Base-by-base conservation (phyloP, 2,113 vertebrate genomes). In the Pelmatolapia mariae region DNA sequence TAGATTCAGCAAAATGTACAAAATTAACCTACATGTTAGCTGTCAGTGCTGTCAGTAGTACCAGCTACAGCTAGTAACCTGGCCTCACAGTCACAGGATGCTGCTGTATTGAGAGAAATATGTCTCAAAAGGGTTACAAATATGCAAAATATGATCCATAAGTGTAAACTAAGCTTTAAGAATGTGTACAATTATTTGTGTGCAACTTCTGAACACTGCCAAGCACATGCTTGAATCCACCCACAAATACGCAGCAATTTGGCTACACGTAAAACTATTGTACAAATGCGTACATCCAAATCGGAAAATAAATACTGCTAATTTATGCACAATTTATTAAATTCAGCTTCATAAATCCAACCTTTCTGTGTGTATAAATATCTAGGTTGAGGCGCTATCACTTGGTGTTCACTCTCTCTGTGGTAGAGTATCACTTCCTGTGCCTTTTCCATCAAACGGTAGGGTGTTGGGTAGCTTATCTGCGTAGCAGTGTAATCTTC, bases 231-330 rank as follows among this genome's bases (percentile, higher is more conserved):
- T 36, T 63, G 10, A 63, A 36, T 36, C 59, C 4, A n/a, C 31
- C 1, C 18, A 63, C 31, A 63, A 36, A 63, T 3, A 63, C 6
- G 1, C 4, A 63, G 4, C 16, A 36, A 7, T 33, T 11, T 63
- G 16, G 31, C 4, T 4, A 36, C 59, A 19, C 0, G 2, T 63
- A 63, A 63, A 63, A 63, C 59, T 19, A 33, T 11, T 63, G 36
- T 0, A 63, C 16, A 63, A 19, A 63, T 11, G 29, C 9, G 0
- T 63, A 11, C 0, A 2, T 33, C 29, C 4, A 63, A 19, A 63
- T 33, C 0, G 16, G 59, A 63, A 36, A 63, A 63, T 63, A 63
- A 63, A 63, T 19, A 7, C 2, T 12, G 52, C n/a, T 63, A 36
- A 63, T 36, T 63, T 63, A 4, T 63, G 31, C 1, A 63, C 6